Evolutionary conservation across 2,888 invertebrate species (phyloP), one percentile per base, ranked within the genome.

Genomic region (Pyrgus malvae): DNA sequence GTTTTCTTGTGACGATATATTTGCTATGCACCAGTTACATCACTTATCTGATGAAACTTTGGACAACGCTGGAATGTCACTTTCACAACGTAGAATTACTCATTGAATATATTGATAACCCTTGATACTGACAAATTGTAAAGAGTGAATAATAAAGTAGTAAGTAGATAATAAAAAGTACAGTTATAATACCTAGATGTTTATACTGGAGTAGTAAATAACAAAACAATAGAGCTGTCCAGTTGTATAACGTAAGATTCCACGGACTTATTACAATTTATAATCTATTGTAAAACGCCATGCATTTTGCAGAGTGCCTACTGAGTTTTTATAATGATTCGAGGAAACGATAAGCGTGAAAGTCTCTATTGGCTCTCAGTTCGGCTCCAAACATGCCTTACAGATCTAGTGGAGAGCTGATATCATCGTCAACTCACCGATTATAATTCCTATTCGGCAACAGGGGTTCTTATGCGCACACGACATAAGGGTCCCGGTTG

Each of bases 401-500:
- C 25, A 60, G 61, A 63, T 58, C 65, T 40, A 40, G 19, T 12
- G 21, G 40, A 40, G 40, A 40, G 40, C 40, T 21, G 62, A 60
- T 70, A 80, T 83, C 84, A 86, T 86, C 88, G 67, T 80, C 86
- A 83, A 92, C 94, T 92, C 92, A 95, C 95, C 96, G 69, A 95
- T 91, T 75, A 97, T 97, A 54, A 96, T 90, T 72, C 97, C 98
- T 80, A 98, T 91, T 70, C 93, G 92, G 87, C 96, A 96, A 75
- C 93, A 90, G 60, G 90, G 92, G 80, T 96, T 94, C 77, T 93
- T 93, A 91, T 95, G 95, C 56, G 97, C 97, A 86, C 97, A 97
- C 9, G 97, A 96, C 96, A 98, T 97, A 67, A 98, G 91, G 14
- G 97, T 97, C 64, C 98, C 98, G 29, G 96, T 97, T 56, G 98